Conservation (phyloP, 2,797 vertebrate species). For the Etheostoma perlongum region DNA sequence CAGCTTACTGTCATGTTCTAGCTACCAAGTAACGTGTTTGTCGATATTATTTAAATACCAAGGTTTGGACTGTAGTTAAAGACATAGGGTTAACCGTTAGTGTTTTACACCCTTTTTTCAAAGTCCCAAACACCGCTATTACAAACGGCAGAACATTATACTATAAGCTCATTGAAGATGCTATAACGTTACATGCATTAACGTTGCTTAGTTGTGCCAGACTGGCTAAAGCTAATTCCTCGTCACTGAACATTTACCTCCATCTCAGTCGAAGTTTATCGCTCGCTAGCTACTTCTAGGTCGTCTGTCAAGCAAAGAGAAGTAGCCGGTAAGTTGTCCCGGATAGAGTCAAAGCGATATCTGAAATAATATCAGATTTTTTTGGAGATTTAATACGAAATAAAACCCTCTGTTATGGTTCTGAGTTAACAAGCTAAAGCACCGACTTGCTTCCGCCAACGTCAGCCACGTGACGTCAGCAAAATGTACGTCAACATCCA, state of each 20-base stretch:
- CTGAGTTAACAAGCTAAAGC: constrained; percentile 22
- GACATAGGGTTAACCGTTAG: background rate
- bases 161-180: background rate
- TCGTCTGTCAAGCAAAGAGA: constrained; percentile 12
- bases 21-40: no score
- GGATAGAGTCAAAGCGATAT: background rate
- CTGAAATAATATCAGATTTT: background rate
- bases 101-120: background rate
- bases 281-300: constrained; percentile 3
- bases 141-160: background rate
- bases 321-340: background rate
- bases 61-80: background rate
- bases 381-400: constrained; percentile 1
- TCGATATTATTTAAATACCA: background rate
- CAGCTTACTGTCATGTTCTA: background rate
- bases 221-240: constrained; percentile 63
- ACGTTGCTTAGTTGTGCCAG: background rate
- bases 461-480: constrained; percentile 72
- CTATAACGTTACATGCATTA: background rate
- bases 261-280: constrained; percentile 63
- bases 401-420: constrained; percentile 66
- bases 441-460: constrained; percentile 73
- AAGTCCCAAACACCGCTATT: background rate
- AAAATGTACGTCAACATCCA: constrained; percentile 32
- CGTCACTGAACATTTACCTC: constrained; percentile 73